Evolutionary conservation across 2,113 vertebrate genomes (phyloP), one percentile per base, ranked within the genome.

Genomic region (Myrmophylax atrothorax): DNA sequence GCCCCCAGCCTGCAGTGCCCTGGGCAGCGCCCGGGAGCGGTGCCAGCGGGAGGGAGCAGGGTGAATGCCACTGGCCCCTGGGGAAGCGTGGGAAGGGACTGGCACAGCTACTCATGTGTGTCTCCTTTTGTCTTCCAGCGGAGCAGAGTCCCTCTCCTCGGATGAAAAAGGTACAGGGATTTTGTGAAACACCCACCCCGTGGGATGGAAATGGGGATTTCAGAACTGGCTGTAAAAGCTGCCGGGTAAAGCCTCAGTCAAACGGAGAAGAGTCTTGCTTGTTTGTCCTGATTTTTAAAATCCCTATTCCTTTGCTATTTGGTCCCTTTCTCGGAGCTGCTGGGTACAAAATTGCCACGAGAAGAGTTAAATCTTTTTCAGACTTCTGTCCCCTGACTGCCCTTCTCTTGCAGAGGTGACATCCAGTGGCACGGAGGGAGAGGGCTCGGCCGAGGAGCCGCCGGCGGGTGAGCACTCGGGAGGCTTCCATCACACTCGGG

Each of bases 161-260:
- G 96, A 97, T 78, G 96, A 96, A 29, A 96, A 97, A 97, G 97
- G 95, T 98, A 97, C 14, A 5, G 49, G 58, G 7, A 7, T 40
- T 46, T 63, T 38, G 79, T 40, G 55, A 35, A 64, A 60, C 67
- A 28, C n/a, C 10, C 11, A 0, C 46, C 40, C 25, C 72, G 10
- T 0, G n/a, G 47, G 24, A 6, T 3, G 29, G 42, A 35, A 73
- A 25, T 12, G 40, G 14, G 31, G 3, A 2, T 37, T 53, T n/a
- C 33, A 1, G 6, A 35, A 22, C 3, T 10, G 12, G 5, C 53
- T 25, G 46, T 29, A 18, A 29, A 59, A 56, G 4, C 16, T 1
- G 0, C 0, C 0, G 9, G 9, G 46, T 35, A 26, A 9, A 10
- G 7, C 49, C 10, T 62, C 24, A 0, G 2, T 25, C 53, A 33